Evolutionary conservation across 2,797 vertebrate genomes (phyloP).

Genomic region (Hozukius guyotensis): DNA sequence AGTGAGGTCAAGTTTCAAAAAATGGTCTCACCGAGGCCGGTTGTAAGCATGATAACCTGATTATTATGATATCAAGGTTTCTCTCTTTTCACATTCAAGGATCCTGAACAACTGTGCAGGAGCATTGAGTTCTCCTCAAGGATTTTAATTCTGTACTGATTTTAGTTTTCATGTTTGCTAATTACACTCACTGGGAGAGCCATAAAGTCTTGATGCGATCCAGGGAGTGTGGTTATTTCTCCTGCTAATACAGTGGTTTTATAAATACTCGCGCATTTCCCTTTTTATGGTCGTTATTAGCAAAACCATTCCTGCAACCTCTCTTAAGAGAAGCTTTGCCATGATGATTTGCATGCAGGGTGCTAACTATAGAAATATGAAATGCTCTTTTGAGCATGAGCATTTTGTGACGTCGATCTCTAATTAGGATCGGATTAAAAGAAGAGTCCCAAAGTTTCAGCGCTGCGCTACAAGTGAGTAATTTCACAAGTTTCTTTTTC

Average conservation of each 20-base stretch:
- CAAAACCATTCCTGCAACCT: neutral
- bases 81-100: neutral
- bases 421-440: neutral
- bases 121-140: neutral
- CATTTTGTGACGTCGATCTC: neutral
- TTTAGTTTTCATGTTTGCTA: neutral
- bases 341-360: neutral
- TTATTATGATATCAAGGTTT: neutral
- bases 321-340: neutral
- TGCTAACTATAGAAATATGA: neutral
- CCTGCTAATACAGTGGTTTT: neutral
- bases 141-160: neutral
- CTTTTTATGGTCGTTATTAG: neutral
- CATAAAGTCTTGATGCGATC: neutral
- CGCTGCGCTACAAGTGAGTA: neutral
- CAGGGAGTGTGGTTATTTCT: neutral
- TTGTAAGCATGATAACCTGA: no score
- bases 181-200: neutral
- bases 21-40: no score
- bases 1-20: rapidly evolving
- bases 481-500: neutral
- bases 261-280: neutral
- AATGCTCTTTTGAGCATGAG: neutral
- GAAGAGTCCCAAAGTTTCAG: neutral
- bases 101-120: neutral